Evolutionary conservation across 2,113 vertebrate genomes (phyloP).

Genomic region (Larimichthys polyactis): DNA sequence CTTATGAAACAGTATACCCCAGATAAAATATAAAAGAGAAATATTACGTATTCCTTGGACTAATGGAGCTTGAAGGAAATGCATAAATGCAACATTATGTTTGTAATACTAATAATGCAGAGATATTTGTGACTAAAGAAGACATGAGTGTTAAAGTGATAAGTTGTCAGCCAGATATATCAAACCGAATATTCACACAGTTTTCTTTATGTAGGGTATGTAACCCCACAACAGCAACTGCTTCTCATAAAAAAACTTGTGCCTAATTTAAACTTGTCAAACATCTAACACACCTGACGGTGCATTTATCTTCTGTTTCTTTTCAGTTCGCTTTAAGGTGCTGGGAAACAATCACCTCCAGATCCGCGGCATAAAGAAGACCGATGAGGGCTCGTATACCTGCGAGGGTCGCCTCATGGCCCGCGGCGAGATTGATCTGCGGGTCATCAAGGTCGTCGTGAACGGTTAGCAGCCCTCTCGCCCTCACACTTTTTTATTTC

Average conservation of each 20-base stretch:
- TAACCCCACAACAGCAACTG: not conserved
- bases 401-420: conserved; percentile 96
- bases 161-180: not conserved
- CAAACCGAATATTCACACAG: not conserved
- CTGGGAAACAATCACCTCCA: conserved; percentile 97
- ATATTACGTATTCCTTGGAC: not conserved
- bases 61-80: conserved; percentile 14
- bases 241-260: conserved; percentile 1
- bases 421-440: conserved; percentile 96
- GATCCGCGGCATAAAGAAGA: conserved; percentile 96
- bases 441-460: conserved; percentile 94
- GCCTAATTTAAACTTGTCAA: conserved; percentile 28
- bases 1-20: not conserved
- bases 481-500: conserved; percentile 17
- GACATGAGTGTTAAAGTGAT: not conserved
- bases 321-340: conserved; percentile 91
- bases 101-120: not conserved
- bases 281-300: conserved; percentile 12
- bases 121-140: conserved; percentile 4
- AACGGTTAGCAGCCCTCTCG: conserved; percentile 88
- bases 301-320: conserved; percentile 32
- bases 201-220: not conserved
- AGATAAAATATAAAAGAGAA: not conserved
- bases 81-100: not conserved
- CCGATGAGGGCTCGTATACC: conserved; percentile 93